Percentiles rank a stretch among this genome's conserved stretches.
Conservation (phyloP, 2,797 vertebrate genomes). For the Perodicticus potto region DNA sequence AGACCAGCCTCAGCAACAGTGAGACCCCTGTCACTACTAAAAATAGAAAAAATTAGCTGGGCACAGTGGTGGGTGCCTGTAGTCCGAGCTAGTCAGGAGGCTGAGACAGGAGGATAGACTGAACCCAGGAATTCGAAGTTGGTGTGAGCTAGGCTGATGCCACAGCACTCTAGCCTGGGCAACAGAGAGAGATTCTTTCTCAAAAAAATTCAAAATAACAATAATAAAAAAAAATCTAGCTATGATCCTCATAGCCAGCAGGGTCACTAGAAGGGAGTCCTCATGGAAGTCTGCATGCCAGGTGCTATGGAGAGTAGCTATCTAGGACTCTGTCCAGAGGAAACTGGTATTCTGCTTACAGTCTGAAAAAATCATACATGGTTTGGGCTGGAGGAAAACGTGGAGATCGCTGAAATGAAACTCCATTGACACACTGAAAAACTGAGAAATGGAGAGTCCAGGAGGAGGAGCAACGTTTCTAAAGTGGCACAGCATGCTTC, state of each 20-base stretch:
- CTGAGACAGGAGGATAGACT: too few relatives aligned
- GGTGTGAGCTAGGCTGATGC: too few relatives aligned
- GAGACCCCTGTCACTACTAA: too few relatives aligned
- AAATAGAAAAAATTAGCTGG: too few relatives aligned
- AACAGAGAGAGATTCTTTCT: too few relatives aligned
- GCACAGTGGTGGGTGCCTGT: too few relatives aligned
- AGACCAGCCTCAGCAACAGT: too few relatives aligned
- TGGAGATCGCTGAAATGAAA: conserved; percentile 18
- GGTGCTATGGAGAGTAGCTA: neutral
- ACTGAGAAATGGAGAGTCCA: neutral
- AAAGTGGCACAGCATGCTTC: neutral
- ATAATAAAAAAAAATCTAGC: neutral
- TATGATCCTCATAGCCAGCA: neutral
- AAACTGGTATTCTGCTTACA: conserved; percentile 24
- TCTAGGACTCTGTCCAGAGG: neutral
- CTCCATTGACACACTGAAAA: neutral
- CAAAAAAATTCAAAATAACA: too few relatives aligned
- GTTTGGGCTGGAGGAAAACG: neutral
- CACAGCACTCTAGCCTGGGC: too few relatives aligned
- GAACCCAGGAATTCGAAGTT: too few relatives aligned
- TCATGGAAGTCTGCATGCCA: neutral
- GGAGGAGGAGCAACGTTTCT: neutral
- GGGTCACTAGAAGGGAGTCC: neutral
- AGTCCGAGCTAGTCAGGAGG: too few relatives aligned
- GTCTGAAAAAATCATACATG: neutral